These are phyloP conservation scores for Aphidius ervi DNA, from an alignment of 1,140 invertebrate species.

Conservation along the genomic window DNA sequence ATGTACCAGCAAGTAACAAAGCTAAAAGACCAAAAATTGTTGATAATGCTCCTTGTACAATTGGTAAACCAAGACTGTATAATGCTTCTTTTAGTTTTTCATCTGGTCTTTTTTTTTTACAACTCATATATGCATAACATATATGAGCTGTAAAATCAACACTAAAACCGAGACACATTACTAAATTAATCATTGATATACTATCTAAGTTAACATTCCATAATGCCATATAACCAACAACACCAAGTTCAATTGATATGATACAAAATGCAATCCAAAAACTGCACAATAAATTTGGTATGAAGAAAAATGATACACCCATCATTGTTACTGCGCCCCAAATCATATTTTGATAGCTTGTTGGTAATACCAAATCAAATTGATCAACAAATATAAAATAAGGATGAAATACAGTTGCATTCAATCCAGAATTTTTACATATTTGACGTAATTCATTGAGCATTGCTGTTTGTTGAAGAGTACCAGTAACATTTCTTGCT, in stretches of 20 bases:
- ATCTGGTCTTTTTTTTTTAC: constrained; percentile 69
- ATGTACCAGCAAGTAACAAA: constrained; percentile 84
- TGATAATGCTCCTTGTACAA: constrained; percentile 89
- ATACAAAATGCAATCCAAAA: constrained; percentile 95
- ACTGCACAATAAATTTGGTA: constrained; percentile 89
- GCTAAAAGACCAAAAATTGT: constrained; percentile 89
- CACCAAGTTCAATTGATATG: constrained; percentile 89
- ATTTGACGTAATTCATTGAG: constrained; percentile 74
- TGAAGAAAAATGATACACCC: constrained; percentile 93
- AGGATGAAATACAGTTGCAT: constrained; percentile 89
- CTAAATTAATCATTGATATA: constrained; percentile 98
- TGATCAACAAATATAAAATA: constrained; percentile 95
- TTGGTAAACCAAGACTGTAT: constrained; percentile 86
- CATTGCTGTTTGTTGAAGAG: constrained; percentile 89
- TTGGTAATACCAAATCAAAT: constrained; percentile 87
- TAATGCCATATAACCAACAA: constrained; percentile 93
- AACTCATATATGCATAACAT: constrained; percentile 93
- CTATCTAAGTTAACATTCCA: constrained; percentile 95
- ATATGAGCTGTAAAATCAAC: constrained; percentile 97
- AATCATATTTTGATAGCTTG: constrained; percentile 88
- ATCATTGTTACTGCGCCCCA: constrained; percentile 93
- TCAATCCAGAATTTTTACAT: constrained; percentile 71
- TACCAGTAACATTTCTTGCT: constrained; percentile 82
- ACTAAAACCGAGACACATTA: constrained; percentile 98
- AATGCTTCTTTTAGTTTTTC: constrained; percentile 82